Percentiles rank a stretch among this genome's conserved stretches.
These are phyloP conservation scores for Epizoanthus ramosus DNA, from an alignment of 92 coral and sea anemone species.

Conservation along the genomic window DNA sequence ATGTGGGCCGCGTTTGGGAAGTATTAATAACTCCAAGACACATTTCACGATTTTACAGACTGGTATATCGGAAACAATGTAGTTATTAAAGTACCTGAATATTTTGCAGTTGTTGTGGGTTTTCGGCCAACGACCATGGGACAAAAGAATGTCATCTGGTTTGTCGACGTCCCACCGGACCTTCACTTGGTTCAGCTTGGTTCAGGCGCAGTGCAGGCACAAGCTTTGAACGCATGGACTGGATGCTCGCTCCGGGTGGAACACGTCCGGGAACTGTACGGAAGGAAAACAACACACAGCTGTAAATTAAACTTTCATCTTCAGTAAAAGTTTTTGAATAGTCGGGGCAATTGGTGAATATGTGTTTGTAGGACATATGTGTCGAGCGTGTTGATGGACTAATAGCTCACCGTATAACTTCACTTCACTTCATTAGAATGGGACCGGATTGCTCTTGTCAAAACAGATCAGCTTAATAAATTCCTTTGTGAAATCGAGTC, in stretches of 20 bases:
- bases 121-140: constrained; percentile 54
- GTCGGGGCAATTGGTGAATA: no score
- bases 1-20: not conserved
- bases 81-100: constrained; percentile 49
- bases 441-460: constrained; percentile 25
- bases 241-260: no score
- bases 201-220: no score
- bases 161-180: not conserved
- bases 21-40: not conserved
- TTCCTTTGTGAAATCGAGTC: not conserved
- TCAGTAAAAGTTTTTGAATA: no score
- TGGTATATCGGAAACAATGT: not conserved
- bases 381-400: not conserved
- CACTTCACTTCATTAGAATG: not conserved
- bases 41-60: no score
- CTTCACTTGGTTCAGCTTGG: no score
- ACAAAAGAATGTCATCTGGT: constrained; percentile 62
- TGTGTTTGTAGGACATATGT: no score
- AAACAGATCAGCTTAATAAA: constrained; percentile 28
- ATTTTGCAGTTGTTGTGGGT: constrained; percentile 44
- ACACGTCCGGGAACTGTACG: no score
- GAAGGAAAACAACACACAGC: no score
- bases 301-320: no score
- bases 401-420: not conserved
- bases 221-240: no score